A percentile compares a stretch with the other conserved stretches of the same genome.
Evolutionary conservation across 2,888 invertebrate species (phyloP).

Genomic region (Galerucella pusilla): DNA sequence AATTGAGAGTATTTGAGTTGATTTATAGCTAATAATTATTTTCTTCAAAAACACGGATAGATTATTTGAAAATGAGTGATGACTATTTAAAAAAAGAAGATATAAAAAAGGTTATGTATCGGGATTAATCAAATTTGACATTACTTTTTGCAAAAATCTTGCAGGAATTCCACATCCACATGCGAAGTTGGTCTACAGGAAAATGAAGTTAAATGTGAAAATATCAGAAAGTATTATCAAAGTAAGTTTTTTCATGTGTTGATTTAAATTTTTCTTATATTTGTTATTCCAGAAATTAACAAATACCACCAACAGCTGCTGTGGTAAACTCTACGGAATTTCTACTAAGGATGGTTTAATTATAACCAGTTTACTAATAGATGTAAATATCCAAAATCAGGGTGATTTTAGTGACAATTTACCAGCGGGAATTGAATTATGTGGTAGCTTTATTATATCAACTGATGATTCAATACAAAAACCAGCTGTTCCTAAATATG

Average conservation of each 20-base stretch:
- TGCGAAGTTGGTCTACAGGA: constrained; percentile 47
- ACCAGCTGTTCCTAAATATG: background rate
- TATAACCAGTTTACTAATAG: constrained; percentile 76
- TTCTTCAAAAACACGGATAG: no score
- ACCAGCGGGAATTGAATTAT: constrained; percentile 82
- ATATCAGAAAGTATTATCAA: constrained; percentile 73
- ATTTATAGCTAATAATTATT: no score
- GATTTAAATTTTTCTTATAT: background rate
- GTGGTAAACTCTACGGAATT: constrained; percentile 80
- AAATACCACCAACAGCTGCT: constrained; percentile 71
- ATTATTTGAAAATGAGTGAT: no score
- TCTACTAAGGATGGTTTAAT: constrained; percentile 78
- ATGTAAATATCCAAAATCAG: constrained; percentile 70
- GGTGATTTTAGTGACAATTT: constrained; percentile 73
- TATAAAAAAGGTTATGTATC: no score
- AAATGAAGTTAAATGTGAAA: constrained; percentile 81
- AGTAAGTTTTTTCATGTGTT: background rate
- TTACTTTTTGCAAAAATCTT: background rate
- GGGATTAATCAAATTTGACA: no score
- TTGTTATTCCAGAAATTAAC: constrained; percentile 72
- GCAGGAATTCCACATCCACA: background rate
- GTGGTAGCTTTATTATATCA: constrained; percentile 76
- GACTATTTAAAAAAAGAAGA: no score
- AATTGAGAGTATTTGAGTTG: no score
- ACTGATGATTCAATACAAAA: background rate